Evolutionary conservation across 2,797 vertebrate genomes (phyloP), one percentile per base, ranked within the genome.

Genomic region (Cuniculus paca): DNA sequence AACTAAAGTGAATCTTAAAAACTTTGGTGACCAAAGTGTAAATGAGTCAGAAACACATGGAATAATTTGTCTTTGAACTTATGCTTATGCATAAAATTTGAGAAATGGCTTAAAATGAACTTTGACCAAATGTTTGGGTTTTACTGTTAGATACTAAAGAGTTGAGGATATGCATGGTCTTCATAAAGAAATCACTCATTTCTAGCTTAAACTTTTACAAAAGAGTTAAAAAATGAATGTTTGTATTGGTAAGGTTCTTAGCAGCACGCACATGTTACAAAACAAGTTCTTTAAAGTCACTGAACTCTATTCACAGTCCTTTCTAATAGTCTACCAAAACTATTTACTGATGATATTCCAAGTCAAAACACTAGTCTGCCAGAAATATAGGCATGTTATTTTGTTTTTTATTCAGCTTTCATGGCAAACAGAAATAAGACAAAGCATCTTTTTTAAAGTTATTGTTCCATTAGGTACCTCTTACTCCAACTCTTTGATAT

Each of bases 21-120:
- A 75, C 31, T 81, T 90, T 84, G 31, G 56, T 95, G 65, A 63
- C 20, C 28, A 78, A 90, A 92, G 19, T 84, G 1, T 56, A 94
- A 95, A 88, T 97, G 45, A 88, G 78, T 90, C 75, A 96, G 65
- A 97, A 93, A 97, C 77, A 91, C 22, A 77, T 80, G n/a, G 81
- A 88, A 89, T 72, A 87, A 94, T 74, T 93, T 94, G 54, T 48
- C 74, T 95, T 95, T 91, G 48, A 90, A 95, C 31, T 75, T 95
- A 92, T 88, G 31, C 31, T n/a, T 86, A 14, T 42, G 39, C 84
- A 58, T 65, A 90, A 91, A 88, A 84, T 85, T 88, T 88, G 82
- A 93, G 84, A 93, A 91, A 84, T 91, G 58, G 22, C 7, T 90
- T 90, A 90, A 92, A 85, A 81, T 91, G 70, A 81, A 6, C n/a